Evolutionary conservation across 2,888 invertebrate genomes (phyloP).

Genomic region (Drosophila neotestacea): DNA sequence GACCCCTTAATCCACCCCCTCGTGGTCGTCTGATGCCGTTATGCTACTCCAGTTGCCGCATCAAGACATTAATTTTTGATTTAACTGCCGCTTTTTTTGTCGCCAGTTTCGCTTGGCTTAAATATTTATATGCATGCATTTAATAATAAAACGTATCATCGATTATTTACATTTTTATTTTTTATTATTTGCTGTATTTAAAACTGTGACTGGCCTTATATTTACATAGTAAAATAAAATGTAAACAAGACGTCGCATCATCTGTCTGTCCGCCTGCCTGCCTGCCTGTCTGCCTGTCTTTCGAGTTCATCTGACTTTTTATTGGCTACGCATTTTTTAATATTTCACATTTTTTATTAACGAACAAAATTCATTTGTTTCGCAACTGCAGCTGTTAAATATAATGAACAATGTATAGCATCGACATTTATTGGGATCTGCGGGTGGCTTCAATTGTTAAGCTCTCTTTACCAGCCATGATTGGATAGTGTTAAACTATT

Average conservation of each 20-base stretch:
- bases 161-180: slow-evolving; percentile 21
- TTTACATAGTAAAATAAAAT: slow-evolving; percentile 24
- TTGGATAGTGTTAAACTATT: slow-evolving; percentile 18
- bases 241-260: slow-evolving; percentile 15
- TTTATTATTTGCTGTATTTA: slow-evolving; percentile 40
- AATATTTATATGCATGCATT: slow-evolving; percentile 63
- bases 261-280: background rate
- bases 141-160: slow-evolving; percentile 54
- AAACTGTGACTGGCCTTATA: slow-evolving; percentile 23
- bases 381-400: slow-evolving; percentile 42
- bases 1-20: background rate
- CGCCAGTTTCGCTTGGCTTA: slow-evolving; percentile 38
- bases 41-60: slow-evolving; percentile 53
- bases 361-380: slow-evolving; percentile 21
- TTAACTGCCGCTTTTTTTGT: slow-evolving; percentile 38
- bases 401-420: slow-evolving; percentile 46
- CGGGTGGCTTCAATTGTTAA: background rate
- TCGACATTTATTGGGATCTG: slow-evolving; percentile 1
- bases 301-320: slow-evolving; percentile 33
- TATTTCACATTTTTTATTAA: slow-evolving; percentile 12
- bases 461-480: background rate
- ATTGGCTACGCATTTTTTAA: slow-evolving; percentile 24
- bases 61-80: slow-evolving; percentile 74
- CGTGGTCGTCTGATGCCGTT: slow-evolving; percentile 7
- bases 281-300: background rate